A percentile compares a stretch with the other conserved stretches of the same genome.
phyloP scores from a whole-genome alignment of 1,140 invertebrate species.

The Branchinecta lindahli region DNA sequence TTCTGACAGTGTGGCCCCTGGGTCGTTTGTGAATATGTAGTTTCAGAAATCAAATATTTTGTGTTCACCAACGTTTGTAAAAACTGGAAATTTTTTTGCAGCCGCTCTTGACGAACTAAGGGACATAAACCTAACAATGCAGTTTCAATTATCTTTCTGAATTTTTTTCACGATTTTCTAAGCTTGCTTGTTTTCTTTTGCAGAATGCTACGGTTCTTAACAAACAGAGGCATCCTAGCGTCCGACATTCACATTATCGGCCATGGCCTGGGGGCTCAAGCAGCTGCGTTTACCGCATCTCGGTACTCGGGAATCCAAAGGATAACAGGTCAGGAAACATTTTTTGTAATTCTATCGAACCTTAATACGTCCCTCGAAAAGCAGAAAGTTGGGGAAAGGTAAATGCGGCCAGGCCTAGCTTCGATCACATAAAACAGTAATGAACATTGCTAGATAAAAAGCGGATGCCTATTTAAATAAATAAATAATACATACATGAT shows the following conservation, averaged over 20 bases:
- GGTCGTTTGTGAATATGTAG: too few relatives aligned
- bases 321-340: constrained; percentile 40
- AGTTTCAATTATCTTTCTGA: too few relatives aligned
- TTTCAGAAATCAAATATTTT: too few relatives aligned
- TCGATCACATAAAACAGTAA: not conserved
- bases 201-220: constrained; percentile 16
- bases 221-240: not conserved
- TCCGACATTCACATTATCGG: constrained; percentile 48
- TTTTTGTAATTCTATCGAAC: not conserved
- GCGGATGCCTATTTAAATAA: not conserved
- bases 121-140: too few relatives aligned
- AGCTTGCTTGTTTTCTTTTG: not conserved
- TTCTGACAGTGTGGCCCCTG: too few relatives aligned
- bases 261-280: constrained; percentile 59
- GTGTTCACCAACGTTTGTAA: too few relatives aligned
- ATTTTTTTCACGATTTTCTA: too few relatives aligned
- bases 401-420: not conserved
- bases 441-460: not conserved
- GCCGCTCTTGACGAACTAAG: too few relatives aligned
- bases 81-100: too few relatives aligned
- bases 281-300: constrained; percentile 52
- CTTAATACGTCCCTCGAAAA: not conserved
- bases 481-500: too few relatives aligned
- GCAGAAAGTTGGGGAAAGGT: not conserved
- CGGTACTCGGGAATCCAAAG: constrained; percentile 42